phyloP scores from a whole-genome alignment of 2,113 vertebrate genomes.

The Engystomops pustulosus region DNA sequence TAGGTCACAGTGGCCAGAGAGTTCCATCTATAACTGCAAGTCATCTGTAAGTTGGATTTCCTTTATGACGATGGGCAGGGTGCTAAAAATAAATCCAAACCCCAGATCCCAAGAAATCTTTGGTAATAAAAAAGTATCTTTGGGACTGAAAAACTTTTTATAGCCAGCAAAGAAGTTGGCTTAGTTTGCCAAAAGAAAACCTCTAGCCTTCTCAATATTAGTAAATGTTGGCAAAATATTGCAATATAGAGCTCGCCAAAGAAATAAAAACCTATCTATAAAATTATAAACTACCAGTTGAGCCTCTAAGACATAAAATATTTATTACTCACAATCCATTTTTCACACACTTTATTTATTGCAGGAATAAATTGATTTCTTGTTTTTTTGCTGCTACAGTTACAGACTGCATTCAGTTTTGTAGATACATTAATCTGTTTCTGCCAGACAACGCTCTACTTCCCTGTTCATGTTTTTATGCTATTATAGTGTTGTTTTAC shows the following conservation, averaged over 20 bases:
- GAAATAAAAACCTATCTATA: background rate
- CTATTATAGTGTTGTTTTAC: background rate
- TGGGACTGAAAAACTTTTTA: too few species aligned
- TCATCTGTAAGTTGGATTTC: too few species aligned
- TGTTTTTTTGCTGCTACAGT: too few species aligned
- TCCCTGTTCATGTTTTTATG: background rate
- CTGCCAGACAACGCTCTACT: constrained; percentile 3
- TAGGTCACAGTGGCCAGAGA: too few species aligned
- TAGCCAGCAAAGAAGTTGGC: too few species aligned
- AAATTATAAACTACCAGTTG: background rate
- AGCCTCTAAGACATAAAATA: background rate
- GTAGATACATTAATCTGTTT: constrained; percentile 9
- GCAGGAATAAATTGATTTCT: background rate
- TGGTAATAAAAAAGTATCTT: too few species aligned
- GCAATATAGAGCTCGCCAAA: background rate
- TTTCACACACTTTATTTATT: constrained; percentile 6
- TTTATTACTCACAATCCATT: background rate
- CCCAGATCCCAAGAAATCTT: too few species aligned
- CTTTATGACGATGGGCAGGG: too few species aligned
- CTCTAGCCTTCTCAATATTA: too few species aligned
- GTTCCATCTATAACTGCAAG: too few species aligned
- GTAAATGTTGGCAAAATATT: background rate
- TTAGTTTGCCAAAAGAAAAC: too few species aligned
- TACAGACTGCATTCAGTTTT: background rate
- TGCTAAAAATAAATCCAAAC: too few species aligned